These are phyloP conservation scores for Priapulus caudatus DNA, from an alignment of 2,888 invertebrate genomes.

Conservation along the genomic window DNA sequence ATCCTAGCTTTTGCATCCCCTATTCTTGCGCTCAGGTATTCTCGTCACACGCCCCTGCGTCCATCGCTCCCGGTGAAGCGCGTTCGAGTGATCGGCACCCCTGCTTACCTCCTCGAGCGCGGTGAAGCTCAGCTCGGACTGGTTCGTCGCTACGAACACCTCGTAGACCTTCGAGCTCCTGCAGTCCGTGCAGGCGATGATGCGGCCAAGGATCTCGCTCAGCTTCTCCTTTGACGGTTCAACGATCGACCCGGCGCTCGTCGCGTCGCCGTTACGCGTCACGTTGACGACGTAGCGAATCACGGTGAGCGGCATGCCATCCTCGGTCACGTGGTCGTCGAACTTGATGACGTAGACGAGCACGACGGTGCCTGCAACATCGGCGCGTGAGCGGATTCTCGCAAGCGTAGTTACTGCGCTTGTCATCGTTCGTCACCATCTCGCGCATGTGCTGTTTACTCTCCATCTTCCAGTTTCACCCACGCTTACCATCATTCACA, in stretches of 20 bases:
- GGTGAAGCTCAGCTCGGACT: not conserved
- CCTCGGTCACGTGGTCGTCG: not conserved
- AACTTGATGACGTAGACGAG: not conserved
- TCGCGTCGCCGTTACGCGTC: not conserved
- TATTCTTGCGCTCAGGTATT: too few relatives aligned
- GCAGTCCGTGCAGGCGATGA: not conserved
- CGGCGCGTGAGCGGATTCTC: too few relatives aligned
- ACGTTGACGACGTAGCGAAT: not conserved
- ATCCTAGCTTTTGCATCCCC: too few relatives aligned
- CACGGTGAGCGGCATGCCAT: not conserved
- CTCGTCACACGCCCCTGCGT: too few relatives aligned
- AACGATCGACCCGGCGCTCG: not conserved
- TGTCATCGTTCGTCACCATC: too few relatives aligned
- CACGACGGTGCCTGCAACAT: not conserved
- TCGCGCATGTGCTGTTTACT: too few relatives aligned
- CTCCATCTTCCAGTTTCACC: too few relatives aligned
- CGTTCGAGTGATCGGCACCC: too few relatives aligned
- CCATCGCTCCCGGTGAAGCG: too few relatives aligned
- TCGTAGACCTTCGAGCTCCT: not conserved
- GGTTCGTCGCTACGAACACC: not conserved
- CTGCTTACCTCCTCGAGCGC: not conserved
- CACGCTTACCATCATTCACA: too few relatives aligned
- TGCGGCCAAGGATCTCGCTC: not conserved
- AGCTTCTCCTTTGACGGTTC: not conserved
- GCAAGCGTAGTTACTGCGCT: too few relatives aligned